A percentile compares a stretch with the other conserved stretches of the same genome.
Evolutionary conservation across 2,113 vertebrate species (phyloP).

Genomic region (Psilopsiagon aurifrons): DNA sequence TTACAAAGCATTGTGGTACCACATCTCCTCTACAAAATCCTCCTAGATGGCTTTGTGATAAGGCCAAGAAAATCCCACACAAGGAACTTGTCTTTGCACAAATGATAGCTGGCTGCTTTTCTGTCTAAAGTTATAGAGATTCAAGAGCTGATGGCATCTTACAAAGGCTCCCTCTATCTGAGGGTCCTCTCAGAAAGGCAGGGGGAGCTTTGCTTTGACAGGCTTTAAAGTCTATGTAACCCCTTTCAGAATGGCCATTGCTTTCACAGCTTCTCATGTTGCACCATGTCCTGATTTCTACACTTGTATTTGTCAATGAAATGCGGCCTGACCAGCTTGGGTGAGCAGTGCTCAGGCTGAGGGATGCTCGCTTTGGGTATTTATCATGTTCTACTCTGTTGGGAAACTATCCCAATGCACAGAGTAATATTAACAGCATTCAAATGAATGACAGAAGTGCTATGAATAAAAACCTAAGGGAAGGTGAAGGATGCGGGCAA

Average conservation of each 20-base stretch:
- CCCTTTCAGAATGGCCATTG: constrained; percentile 19
- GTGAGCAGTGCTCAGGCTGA: not conserved
- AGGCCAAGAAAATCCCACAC: constrained; percentile 33
- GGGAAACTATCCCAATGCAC: not conserved
- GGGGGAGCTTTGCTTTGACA: constrained; percentile 33
- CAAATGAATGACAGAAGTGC: not conserved
- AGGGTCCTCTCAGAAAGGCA: not conserved
- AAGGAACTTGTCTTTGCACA: constrained; percentile 47
- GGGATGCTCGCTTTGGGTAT: not conserved
- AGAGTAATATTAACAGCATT: not conserved
- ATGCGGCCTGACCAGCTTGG: not conserved
- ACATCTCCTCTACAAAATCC: constrained; percentile 4
- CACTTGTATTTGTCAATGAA: not conserved
- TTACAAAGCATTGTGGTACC: not conserved
- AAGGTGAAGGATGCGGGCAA: not conserved
- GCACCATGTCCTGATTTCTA: constrained; percentile 47
- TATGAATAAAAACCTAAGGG: not conserved
- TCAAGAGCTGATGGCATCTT: constrained; percentile 30
- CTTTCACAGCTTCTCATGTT: constrained; percentile 60
- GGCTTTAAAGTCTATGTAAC: constrained; percentile 26
- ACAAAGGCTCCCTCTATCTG: constrained; percentile 49
- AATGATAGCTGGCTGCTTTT: constrained; percentile 28
- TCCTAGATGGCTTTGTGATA: constrained; percentile 37
- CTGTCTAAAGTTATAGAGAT: constrained; percentile 19
- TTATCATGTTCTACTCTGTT: not conserved